phyloP scores from a whole-genome alignment of 2,113 vertebrate species.

The Andinoacara biseriatus region DNA sequence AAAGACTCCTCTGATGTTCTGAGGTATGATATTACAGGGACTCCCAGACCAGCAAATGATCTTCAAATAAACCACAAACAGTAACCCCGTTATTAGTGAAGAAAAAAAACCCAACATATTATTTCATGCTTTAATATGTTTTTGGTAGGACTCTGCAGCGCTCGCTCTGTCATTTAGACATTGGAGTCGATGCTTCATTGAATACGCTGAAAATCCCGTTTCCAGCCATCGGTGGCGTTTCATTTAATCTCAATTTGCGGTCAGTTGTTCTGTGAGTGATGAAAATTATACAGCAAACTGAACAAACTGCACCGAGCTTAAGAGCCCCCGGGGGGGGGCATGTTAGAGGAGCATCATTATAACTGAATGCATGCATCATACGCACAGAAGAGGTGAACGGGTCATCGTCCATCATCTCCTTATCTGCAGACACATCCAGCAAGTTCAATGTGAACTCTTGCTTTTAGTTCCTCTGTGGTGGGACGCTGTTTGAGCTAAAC shows the following conservation, averaged over 20 bases:
- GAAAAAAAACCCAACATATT: constrained; percentile 60
- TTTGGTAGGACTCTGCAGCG: constrained; percentile 31
- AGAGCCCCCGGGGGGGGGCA: constrained; percentile 19
- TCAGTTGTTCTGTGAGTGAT: constrained; percentile 42
- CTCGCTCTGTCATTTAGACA: constrained; percentile 63
- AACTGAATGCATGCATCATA: constrained; percentile 19
- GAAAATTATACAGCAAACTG: constrained; percentile 30
- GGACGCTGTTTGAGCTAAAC: constrained; percentile 33
- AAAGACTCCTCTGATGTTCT: constrained; percentile 63
- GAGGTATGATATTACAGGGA: constrained; percentile 64
- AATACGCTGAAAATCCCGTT: constrained; percentile 28
- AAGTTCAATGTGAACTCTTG: constrained; percentile 22
- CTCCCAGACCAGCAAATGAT: constrained; percentile 59
- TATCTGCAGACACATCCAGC: constrained; percentile 50
- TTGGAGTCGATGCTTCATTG: constrained; percentile 56
- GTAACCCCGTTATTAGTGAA: constrained; percentile 70
- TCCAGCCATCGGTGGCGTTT: constrained; percentile 36
- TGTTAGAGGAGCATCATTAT: constrained; percentile 8
- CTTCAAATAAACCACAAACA: constrained; percentile 76
- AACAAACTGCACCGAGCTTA: constrained; percentile 15
- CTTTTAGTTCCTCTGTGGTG: constrained; percentile 3
- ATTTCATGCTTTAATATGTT: constrained; percentile 69
- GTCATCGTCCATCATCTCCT: constrained; percentile 40
- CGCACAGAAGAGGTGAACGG: neutral
- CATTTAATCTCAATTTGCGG: constrained; percentile 49